Evolutionary conservation across 2,888 invertebrate genomes (phyloP), one percentile per base, ranked within the genome.

Genomic region (Drosophila niveifrons): DNA sequence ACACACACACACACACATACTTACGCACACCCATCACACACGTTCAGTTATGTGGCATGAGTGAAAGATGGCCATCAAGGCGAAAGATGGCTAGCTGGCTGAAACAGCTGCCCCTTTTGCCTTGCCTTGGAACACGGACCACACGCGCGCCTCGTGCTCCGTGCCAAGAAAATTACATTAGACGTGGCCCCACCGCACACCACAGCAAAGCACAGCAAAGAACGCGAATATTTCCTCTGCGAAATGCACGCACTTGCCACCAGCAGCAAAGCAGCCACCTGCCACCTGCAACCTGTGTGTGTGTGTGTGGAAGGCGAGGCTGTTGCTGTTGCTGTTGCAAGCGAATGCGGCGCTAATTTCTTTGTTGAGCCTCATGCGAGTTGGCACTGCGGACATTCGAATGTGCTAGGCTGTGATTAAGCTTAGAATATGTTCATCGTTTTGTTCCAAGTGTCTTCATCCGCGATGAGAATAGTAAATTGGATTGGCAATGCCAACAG

Each of bases 81-180:
- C 34, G 46, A 6, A 11, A 72, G 61, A 23, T 23, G 23, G 23
- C 23, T 23, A 4, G 23, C 23, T 23, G 23, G 4, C 23, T 23
- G 23, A 23, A 23, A 23, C 23, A 23, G 23, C 57, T 67, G 66
- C 66, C 65, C 53, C 63, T 64, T 23, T 23, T 53, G 31, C 31
- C 31, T 62, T 10, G 34, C 52, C 13, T 18, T 2, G 6, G 31
- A 31, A 10, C 18, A 64, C 57, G 63, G 76, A 76, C 76, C 76
- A 76, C 76, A 76, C 76, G 66, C 80, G 77, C 72, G 77, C 57
- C 66, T 76, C 66, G 72, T 76, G 76, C 76, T 48, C 55, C 75
- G 43, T 82, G 82, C 72, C 90, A 75, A 82, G 84, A 73, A 85
- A 85, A 85, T 86, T 88, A 90, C 86, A 82, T 90, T 90, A 80